phyloP scores from a whole-genome alignment of 2,888 invertebrate species.

The Lasioglossum villosulum region DNA sequence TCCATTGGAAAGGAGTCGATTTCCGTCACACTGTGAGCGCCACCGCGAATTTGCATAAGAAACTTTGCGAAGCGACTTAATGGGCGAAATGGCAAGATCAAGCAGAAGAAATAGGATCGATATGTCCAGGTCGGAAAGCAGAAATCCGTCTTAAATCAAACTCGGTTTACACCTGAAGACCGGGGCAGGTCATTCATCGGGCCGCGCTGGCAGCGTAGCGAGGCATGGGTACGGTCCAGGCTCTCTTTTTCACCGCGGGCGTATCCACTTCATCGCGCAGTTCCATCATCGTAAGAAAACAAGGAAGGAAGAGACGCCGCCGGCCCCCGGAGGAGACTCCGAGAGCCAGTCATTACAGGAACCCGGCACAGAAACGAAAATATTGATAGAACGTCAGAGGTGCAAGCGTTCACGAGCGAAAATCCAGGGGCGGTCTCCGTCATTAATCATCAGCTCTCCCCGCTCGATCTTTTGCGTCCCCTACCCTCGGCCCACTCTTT shows the following conservation, averaged over 20 bases:
- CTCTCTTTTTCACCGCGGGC: conserved; percentile 36
- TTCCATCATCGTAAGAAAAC: conserved; percentile 44
- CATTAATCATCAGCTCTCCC: conserved; percentile 64
- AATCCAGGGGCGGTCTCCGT: conserved; percentile 56
- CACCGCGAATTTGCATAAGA: background rate
- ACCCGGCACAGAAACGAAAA: conserved; percentile 46
- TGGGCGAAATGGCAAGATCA: background rate
- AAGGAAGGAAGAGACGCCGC: conserved; percentile 22
- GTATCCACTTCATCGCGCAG: conserved; percentile 40
- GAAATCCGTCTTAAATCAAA: conserved; percentile 25
- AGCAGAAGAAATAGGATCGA: background rate
- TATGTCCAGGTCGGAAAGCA: background rate
- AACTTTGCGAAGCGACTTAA: background rate
- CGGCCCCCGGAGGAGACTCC: conserved; percentile 30
- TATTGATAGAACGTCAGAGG: conserved; percentile 59
- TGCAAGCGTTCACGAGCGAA: conserved; percentile 57
- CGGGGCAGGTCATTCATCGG: conserved; percentile 14
- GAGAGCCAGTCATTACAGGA: conserved; percentile 37
- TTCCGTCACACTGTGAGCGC: background rate
- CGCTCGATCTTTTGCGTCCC: conserved; percentile 18
- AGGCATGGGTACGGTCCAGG: conserved; percentile 4
- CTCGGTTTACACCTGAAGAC: conserved; percentile 28
- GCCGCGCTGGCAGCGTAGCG: conserved; percentile 19
- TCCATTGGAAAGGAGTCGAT: background rate
- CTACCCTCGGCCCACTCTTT: background rate